Conservation (phyloP, 2,113 vertebrate species). For the Entelurus aequoreus region DNA sequence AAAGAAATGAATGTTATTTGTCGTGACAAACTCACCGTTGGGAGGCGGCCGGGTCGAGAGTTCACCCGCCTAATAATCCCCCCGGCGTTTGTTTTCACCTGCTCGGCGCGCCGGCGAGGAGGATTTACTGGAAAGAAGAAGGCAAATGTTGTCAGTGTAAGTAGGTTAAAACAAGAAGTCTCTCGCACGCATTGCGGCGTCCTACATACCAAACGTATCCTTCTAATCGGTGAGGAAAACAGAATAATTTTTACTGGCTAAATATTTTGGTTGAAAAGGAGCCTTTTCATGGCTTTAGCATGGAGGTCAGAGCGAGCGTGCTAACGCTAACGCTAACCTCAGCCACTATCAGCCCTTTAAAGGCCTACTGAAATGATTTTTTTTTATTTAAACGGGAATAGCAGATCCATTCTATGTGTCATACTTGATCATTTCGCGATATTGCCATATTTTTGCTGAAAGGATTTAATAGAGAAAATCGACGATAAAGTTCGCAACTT, state of each 20-base stretch:
- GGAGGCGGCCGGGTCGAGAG: constrained; percentile 10
- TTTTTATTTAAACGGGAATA: too few species aligned
- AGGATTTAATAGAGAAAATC: too few species aligned
- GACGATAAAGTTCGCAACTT: too few species aligned
- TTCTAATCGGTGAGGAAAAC: neutral
- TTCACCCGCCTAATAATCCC: constrained; percentile 2
- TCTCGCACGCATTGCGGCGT: too few species aligned
- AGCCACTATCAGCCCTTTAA: neutral
- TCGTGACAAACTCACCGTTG: constrained; percentile 15
- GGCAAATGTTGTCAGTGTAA: constrained; percentile 1
- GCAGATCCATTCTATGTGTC: too few species aligned
- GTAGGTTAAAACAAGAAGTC: constrained; percentile 5
- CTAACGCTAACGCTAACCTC: neutral
- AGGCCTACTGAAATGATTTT: too few species aligned
- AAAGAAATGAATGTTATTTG: constrained; percentile 8
- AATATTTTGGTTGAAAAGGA: constrained; percentile 3
- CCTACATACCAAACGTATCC: neutral
- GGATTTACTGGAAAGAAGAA: constrained; percentile 7
- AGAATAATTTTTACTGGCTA: neutral
- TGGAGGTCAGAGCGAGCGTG: neutral
- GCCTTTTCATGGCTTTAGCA: neutral
- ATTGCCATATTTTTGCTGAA: too few species aligned
- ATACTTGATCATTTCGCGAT: too few species aligned
- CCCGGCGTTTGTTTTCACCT: constrained; percentile 37
- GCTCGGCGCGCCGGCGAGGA: constrained; percentile 8